A percentile compares a stretch with the other conserved stretches of the same genome.
Evolutionary conservation across 2,797 vertebrate species (phyloP).

Genomic region (Phalanger gymnotis): DNA sequence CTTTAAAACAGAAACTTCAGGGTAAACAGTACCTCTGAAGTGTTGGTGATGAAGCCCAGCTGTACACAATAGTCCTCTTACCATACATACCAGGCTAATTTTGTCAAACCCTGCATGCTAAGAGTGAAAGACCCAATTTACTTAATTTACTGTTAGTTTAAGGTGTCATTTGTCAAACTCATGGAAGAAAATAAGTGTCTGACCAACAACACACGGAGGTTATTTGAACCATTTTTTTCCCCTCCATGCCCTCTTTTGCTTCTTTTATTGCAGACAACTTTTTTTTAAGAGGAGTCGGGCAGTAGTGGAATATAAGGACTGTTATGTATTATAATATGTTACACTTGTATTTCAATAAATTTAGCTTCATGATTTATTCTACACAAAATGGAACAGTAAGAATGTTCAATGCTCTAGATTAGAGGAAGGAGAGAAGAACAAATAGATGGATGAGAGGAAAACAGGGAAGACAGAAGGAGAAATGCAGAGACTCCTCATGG

Average conservation of each 20-base stretch:
- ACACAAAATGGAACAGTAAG: conserved; percentile 44
- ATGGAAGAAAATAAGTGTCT: conserved; percentile 61
- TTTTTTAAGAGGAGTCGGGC: background rate
- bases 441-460: background rate
- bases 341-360: conserved; percentile 22
- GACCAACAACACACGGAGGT: conserved; percentile 25
- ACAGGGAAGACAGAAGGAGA: background rate
- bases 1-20: conserved; percentile 73
- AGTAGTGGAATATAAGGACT: background rate
- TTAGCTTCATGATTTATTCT: conserved; percentile 46
- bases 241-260: conserved; percentile 4
- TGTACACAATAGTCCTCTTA: conserved; percentile 62
- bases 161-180: conserved; percentile 65
- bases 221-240: background rate
- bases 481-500: background rate
- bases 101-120: conserved; percentile 59
- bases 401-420: conserved; percentile 12
- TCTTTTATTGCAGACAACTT: background rate
- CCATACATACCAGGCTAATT: conserved; percentile 60
- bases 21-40: conserved; percentile 41
- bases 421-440: background rate
- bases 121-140: conserved; percentile 65
- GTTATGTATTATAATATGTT: conserved; percentile 16
- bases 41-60: conserved; percentile 61
- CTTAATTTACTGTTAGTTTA: conserved; percentile 67